These are phyloP conservation scores for Indicator maculatus DNA, from an alignment of 2,113 vertebrate genomes.

Conservation along the genomic window DNA sequence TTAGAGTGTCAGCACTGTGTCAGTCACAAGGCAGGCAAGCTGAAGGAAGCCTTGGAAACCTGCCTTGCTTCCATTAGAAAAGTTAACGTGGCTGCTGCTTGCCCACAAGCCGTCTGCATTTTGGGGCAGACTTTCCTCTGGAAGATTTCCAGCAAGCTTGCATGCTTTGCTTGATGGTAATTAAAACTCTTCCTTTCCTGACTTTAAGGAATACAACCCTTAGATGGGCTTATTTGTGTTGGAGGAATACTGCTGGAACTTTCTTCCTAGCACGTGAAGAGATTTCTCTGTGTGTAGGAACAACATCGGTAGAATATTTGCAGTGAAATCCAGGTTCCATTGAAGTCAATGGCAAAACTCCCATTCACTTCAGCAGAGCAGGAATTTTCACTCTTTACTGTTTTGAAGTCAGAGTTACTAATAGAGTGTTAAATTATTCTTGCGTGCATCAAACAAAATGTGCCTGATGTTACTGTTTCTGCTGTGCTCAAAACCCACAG, in stretches of 20 bases:
- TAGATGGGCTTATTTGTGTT: neutral
- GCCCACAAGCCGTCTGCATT: neutral
- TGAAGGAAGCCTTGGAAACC: neutral
- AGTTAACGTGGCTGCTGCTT: neutral
- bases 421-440: slow-evolving; percentile 51
- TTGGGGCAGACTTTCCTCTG: neutral
- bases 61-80: neutral
- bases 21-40: neutral
- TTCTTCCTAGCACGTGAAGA: neutral
- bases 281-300: slow-evolving; percentile 33
- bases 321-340: slow-evolving; percentile 25
- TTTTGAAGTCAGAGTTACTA: slow-evolving; percentile 64
- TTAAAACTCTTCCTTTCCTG: neutral
- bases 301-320: slow-evolving; percentile 36
- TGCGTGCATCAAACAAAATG: slow-evolving; percentile 27
- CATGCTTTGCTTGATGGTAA: neutral
- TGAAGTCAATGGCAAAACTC: slow-evolving; percentile 57
- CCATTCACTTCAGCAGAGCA: slow-evolving; percentile 42
- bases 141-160: neutral
- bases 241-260: slow-evolving; percentile 22
- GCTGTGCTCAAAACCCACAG: slow-evolving; percentile 24
- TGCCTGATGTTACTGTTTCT: slow-evolving; percentile 1
- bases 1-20: neutral
- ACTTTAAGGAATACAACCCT: neutral
- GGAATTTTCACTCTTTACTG: slow-evolving; percentile 48